Evolutionary conservation across 35 echinoderm and acorn worm species (phyloP).

Genomic region (Heliocidaris erythrogramma): DNA sequence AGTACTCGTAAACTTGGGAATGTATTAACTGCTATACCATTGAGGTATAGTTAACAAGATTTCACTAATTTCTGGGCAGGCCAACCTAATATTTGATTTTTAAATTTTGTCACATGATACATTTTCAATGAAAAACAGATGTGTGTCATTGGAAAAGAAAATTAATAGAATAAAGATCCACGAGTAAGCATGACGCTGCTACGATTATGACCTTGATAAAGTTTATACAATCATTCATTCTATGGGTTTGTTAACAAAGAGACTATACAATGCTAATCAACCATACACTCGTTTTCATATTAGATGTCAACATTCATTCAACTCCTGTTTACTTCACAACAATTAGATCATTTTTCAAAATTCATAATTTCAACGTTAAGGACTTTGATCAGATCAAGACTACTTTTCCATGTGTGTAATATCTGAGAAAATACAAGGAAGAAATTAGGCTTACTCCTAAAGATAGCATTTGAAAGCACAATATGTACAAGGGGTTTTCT

Average conservation of each 20-base stretch:
- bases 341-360: neutral
- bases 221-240: neutral
- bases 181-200: neutral
- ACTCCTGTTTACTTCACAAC: neutral
- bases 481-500: neutral
- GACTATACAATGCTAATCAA: neutral
- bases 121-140: too few relatives aligned
- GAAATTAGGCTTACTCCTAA: neutral
- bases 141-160: too few relatives aligned
- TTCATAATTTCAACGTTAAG: neutral
- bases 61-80: too few relatives aligned
- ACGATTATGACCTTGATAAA: neutral
- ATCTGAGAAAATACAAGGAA: neutral
- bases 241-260: neutral
- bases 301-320: neutral
- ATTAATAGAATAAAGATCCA: too few relatives aligned
- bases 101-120: too few relatives aligned
- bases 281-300: neutral
- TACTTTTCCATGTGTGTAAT: neutral
- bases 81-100: too few relatives aligned
- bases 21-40: too few relatives aligned
- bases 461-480: neutral
- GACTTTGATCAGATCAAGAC: neutral
- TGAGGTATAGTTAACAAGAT: too few relatives aligned
- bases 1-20: too few relatives aligned